These are phyloP conservation scores for Norana najaformis DNA, from an alignment of 2,888 invertebrate genomes.

Conservation along the genomic window DNA sequence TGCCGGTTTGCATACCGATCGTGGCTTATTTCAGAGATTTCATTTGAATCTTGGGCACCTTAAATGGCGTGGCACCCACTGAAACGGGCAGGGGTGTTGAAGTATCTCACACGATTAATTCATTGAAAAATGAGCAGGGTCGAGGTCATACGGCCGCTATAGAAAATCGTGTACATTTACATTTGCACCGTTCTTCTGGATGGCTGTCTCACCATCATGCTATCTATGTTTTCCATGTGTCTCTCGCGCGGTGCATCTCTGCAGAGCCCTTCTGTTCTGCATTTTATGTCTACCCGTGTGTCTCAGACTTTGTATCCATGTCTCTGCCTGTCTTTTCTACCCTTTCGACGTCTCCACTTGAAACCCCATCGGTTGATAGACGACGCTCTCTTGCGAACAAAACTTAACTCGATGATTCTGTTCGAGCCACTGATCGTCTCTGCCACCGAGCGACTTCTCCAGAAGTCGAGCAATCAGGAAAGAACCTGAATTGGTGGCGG, in stretches of 20 bases:
- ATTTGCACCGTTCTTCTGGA: no score
- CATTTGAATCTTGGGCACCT: no score
- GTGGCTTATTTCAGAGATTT: no score
- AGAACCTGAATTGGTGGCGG: neutral
- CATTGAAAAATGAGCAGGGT: no score
- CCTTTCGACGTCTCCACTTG: neutral
- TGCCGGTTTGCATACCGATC: no score
- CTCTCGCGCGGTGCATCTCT: no score
- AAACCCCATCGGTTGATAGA: slow-evolving; percentile 10
- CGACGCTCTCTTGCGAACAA: neutral
- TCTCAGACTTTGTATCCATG: neutral
- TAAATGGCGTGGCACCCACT: no score
- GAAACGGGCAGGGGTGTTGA: no score
- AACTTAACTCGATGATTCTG: neutral
- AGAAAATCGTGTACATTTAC: no score
- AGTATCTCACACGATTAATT: no score
- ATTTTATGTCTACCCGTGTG: neutral
- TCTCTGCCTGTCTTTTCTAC: neutral
- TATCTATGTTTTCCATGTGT: no score
- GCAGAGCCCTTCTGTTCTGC: neutral
- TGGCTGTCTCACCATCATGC: neutral
- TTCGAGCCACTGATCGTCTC: neutral
- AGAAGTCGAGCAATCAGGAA: neutral
- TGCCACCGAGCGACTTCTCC: neutral
- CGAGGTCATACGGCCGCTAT: no score